Conservation (phyloP, 35 echinoderm and acorn worm species). For the Patiria miniata region DNA sequence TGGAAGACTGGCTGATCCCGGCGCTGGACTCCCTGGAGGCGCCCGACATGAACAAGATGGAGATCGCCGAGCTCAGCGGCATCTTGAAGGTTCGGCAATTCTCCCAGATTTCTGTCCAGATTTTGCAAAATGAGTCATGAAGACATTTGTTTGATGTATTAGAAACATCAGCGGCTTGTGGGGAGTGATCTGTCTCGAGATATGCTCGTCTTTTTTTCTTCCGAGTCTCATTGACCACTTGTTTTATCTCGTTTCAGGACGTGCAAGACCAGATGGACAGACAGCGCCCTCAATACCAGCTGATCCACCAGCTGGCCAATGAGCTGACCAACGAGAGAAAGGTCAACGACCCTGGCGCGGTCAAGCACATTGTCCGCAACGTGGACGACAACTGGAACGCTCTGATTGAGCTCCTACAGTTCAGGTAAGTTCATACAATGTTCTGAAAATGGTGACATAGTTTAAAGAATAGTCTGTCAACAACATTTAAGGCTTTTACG, state of each 20-base stretch:
- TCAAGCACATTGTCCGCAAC: slow-evolving; percentile 79
- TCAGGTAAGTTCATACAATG: slow-evolving; percentile 61
- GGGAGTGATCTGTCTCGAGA: too few species aligned
- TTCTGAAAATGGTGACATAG: neutral
- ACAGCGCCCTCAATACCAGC: slow-evolving; percentile 74
- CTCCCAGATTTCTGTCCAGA: too few species aligned
- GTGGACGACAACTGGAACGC: slow-evolving; percentile 96
- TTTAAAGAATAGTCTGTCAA: too few species aligned
- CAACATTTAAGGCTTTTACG: too few species aligned
- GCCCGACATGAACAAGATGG: slow-evolving; percentile 75
- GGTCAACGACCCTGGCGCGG: slow-evolving; percentile 71
- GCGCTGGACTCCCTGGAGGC: slow-evolving; percentile 77
- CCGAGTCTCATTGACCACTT: too few species aligned
- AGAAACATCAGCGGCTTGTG: too few species aligned
- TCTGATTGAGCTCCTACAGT: slow-evolving; percentile 77
- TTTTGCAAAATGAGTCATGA: too few species aligned
- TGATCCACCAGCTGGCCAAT: slow-evolving; percentile 83
- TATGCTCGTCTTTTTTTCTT: too few species aligned
- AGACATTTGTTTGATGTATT: too few species aligned
- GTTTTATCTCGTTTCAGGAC: slow-evolving; percentile 38
- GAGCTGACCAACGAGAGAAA: slow-evolving; percentile 69
- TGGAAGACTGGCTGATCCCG: slow-evolving; percentile 97
- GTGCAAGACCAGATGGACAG: slow-evolving; percentile 59
- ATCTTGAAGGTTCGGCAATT: slow-evolving; percentile 61
- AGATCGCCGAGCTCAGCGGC: slow-evolving; percentile 71